phyloP scores from a whole-genome alignment of 1,140 invertebrate species.

The Zaprionus kolodkinae region DNA sequence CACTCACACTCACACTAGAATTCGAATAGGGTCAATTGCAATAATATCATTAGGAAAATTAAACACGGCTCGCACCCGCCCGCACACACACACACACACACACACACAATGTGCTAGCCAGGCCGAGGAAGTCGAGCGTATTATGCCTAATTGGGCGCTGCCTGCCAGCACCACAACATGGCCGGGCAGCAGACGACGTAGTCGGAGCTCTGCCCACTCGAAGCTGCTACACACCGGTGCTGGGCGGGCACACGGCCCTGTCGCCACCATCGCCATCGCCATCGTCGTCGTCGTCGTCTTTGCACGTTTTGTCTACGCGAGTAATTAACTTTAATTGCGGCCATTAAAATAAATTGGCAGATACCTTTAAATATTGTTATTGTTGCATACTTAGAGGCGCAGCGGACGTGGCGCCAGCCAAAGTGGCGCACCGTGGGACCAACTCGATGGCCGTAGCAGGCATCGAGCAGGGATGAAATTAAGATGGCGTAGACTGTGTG shows the following conservation, averaged over 20 bases:
- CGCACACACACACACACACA: not conserved
- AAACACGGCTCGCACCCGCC: constrained; percentile 52
- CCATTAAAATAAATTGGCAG: constrained; percentile 84
- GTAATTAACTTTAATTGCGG: constrained; percentile 84
- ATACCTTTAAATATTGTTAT: constrained; percentile 84
- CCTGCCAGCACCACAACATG: constrained; percentile 42
- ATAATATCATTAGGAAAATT: constrained; percentile 83
- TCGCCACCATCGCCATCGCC: constrained; percentile 17
- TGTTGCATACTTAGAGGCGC: constrained; percentile 74
- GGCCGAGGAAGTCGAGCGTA: constrained; percentile 74
- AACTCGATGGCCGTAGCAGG: not conserved
- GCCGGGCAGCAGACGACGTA: not conserved
- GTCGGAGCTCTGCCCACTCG: not conserved
- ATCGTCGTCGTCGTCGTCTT: constrained; percentile 50
- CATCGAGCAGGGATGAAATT: not conserved
- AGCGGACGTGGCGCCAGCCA: constrained; percentile 39
- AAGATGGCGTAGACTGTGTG: not conserved
- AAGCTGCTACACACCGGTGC: not conserved
- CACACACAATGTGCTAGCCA: constrained; percentile 34
- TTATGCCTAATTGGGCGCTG: constrained; percentile 81
- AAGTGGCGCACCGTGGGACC: constrained; percentile 13
- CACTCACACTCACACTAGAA: constrained; percentile 61
- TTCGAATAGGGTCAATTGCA: constrained; percentile 82
- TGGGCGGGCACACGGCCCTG: constrained; percentile 52
- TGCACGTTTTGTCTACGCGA: constrained; percentile 84